Evolutionary conservation across 2,113 vertebrate species (phyloP), one percentile per base, ranked within the genome.

Genomic region (Seriola aureovittata): DNA sequence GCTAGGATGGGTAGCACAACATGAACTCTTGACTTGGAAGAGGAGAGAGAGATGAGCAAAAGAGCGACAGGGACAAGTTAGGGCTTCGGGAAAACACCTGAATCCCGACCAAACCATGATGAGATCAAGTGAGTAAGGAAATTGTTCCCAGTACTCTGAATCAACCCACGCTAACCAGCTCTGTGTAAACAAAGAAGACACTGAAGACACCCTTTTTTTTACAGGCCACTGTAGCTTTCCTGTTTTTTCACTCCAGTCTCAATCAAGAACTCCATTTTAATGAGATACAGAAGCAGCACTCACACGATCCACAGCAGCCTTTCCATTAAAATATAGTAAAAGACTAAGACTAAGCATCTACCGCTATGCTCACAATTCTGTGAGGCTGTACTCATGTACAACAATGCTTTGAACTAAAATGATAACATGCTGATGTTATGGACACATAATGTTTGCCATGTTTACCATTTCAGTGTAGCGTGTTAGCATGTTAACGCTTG

Each of bases 51-150:
- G 78, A 78, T 78, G 36, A 74, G 55, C n/a, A 65, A 48, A 76
- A 76, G 69, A 65, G 74, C 58, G 82, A 71, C 65, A 86, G 60
- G 57, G 52, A 87, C 66, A 87, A 68, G 80, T 85, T 57, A 55
- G 64, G 75, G 62, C 76, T 80, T 19, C 40, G 48, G 42, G 71
- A 80, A 78, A 77, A 74, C 40, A 50, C n/a, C 2, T 21, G 9
- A 81, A 46, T 87, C 29, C 44, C n/a, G 19, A 62, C 73, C 46
- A 67, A 73, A 77, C 46, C 2, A 19, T 48, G 8, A 75, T 58
- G 23, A 63, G 34, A 80, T 19, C 32, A 40, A 75, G 58, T 17
- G 42, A 83, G 54, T 5, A 60, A 16, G 32, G 14, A 36, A 7
- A 23, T n/a, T 50, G 46, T 76, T 42, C 59, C 34, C 10, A 58